Evolutionary conservation across 2,888 invertebrate genomes (phyloP), one percentile per base, ranked within the genome.

Genomic region (Gari tellinella): DNA sequence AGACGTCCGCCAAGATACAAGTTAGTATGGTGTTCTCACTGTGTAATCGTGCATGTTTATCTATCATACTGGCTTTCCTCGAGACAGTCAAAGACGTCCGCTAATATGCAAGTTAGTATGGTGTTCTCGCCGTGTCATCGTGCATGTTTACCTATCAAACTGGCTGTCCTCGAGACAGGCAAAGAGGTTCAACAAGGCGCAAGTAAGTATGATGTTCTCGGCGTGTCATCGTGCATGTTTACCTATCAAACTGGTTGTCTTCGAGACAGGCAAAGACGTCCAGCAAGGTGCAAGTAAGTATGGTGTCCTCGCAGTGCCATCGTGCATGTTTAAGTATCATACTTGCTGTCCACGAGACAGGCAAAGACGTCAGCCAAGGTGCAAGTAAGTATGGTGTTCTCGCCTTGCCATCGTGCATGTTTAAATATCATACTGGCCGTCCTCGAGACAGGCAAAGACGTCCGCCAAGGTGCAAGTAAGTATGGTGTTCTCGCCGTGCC

Each of bases 121-220:
- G n/a, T n/a, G n/a, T n/a, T n/a, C n/a, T n/a, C n/a, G n/a, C 97
- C 0, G 96, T 90, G 26, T 88, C 90, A 0, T 88, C 90, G 37
- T 90, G 91, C 90, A 91, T 91, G 91, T 78, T 91, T 45, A n/a
- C 89, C 91, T 1, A 89, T 91, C 5, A 90, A 88, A 0, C 74
- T 86, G 43, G 90, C 90, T 0, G 87, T 91, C 5, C 79, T 90
- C 19, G 40, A 78, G 5, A 80, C 84, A 58, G 62, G 80, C 17
- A 58, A 70, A 56, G 57, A 65, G 15, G 52, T 48, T 10, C 3
- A 52, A 4, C 10, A 52, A 19, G 23, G 21, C 3, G 5, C 25
- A 7, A 15, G 49, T 49, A 49, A 43, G 19, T 43, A 43, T 5
- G 19, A 5, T 31, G 31, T 10, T 10, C 5, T 31, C 5, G 10